phyloP scores from a whole-genome alignment of 2,888 invertebrate genomes.

The Eupithecia abbreviata region DNA sequence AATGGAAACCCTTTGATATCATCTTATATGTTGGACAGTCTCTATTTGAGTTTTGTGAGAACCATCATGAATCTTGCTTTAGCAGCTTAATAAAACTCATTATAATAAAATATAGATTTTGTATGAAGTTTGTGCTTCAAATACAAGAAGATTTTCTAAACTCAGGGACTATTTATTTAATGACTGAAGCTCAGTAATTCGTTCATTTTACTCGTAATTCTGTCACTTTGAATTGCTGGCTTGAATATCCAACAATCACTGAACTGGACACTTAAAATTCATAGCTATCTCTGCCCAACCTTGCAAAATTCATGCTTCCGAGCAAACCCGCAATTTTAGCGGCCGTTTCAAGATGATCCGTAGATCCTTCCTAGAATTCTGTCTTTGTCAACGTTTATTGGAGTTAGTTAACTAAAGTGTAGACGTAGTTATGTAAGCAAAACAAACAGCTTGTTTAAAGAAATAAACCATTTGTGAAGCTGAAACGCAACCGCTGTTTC shows the following conservation, averaged over 20 bases:
- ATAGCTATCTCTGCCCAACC: conserved; percentile 11
- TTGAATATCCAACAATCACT: conserved; percentile 5
- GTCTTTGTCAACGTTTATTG: background rate
- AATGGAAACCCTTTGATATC: conserved; percentile 12
- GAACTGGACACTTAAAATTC: conserved; percentile 6
- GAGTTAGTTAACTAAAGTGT: background rate
- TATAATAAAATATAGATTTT: background rate
- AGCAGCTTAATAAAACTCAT: background rate
- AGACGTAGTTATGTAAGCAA: background rate
- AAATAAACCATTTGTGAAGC: conserved; percentile 18
- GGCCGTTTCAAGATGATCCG: conserved; percentile 1
- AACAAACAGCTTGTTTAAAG: background rate
- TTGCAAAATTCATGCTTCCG: conserved; percentile 23
- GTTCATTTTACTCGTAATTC: background rate
- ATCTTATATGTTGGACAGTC: background rate
- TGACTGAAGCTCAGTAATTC: background rate
- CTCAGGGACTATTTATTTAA: background rate
- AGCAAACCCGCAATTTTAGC: conserved; percentile 26
- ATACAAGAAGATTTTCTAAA: background rate
- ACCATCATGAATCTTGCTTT: background rate
- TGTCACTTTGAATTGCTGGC: background rate
- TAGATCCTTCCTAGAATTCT: conserved; percentile 7
- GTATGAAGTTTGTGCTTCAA: background rate
- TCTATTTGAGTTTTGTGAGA: background rate
- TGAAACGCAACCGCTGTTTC: conserved; percentile 38